A percentile compares a stretch with the other conserved stretches of the same genome.
phyloP scores from a whole-genome alignment of 2,888 invertebrate genomes.

The Calameuta pallipes region DNA sequence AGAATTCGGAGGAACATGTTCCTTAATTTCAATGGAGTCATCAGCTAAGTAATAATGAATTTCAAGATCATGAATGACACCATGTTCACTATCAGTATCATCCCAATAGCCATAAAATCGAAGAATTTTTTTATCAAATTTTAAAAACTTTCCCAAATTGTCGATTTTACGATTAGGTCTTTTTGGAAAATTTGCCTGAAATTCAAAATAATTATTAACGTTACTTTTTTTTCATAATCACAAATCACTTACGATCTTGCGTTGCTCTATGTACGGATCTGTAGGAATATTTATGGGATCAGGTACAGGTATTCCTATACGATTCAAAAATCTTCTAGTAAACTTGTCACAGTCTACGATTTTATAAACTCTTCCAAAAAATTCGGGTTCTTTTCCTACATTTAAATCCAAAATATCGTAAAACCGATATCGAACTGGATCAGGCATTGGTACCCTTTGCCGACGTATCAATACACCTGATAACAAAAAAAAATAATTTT shows the following conservation, averaged over 20 bases:
- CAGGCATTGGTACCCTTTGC: constrained; percentile 82
- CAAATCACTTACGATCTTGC: constrained; percentile 44
- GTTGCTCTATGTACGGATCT: constrained; percentile 60
- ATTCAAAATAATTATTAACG: not conserved
- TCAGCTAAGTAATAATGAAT: constrained; percentile 88
- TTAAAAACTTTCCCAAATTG: constrained; percentile 83
- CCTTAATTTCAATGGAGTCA: constrained; percentile 90
- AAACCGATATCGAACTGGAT: constrained; percentile 79
- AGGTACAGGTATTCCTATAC: constrained; percentile 86
- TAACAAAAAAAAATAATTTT: constrained; percentile 12
- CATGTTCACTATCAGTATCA: constrained; percentile 81
- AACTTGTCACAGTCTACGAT: constrained; percentile 89
- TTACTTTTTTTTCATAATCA: not conserved
- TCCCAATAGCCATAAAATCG: constrained; percentile 93
- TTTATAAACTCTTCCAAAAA: constrained; percentile 85
- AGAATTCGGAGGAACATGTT: constrained; percentile 75
- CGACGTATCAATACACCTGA: constrained; percentile 83
- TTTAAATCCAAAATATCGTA: constrained; percentile 90
- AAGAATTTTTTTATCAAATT: constrained; percentile 80
- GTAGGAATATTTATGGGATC: constrained; percentile 73
- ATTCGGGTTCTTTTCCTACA: constrained; percentile 81
- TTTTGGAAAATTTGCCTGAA: constrained; percentile 57
- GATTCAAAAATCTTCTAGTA: constrained; percentile 85
- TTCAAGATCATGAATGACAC: constrained; percentile 81
- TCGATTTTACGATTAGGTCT: constrained; percentile 72